These are phyloP conservation scores for Hippocampus abdominalis DNA, from an alignment of 2,113 vertebrate genomes.

Conservation along the genomic window DNA sequence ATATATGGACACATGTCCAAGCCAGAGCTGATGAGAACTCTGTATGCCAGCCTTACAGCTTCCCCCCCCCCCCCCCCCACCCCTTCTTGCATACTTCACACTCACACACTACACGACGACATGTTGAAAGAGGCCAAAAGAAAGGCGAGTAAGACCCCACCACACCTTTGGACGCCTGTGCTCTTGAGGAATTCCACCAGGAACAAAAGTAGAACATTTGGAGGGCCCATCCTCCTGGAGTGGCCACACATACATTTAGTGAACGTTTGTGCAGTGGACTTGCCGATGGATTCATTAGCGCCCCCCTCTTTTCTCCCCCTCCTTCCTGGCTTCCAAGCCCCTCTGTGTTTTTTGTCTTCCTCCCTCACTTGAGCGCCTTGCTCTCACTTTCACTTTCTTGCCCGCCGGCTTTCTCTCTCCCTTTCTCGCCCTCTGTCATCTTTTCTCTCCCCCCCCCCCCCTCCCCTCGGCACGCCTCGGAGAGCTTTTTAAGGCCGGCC, in stretches of 20 bases:
- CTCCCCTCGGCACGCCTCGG: constrained; percentile 71
- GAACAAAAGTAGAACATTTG: constrained; percentile 89
- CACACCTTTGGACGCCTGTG: constrained; percentile 83
- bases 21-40: constrained; percentile 8
- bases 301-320: constrained; percentile 70
- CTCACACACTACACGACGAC: constrained; percentile 19
- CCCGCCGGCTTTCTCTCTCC: constrained; percentile 77
- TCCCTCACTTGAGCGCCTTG: constrained; percentile 72
- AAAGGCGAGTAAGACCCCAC: constrained; percentile 83
- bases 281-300: constrained; percentile 99
- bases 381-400: constrained; percentile 63
- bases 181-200: constrained; percentile 93
- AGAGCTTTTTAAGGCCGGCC: constrained; percentile 83
- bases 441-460: neutral
- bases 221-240: constrained; percentile 90
- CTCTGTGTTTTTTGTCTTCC: constrained; percentile 76
- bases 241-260: constrained; percentile 85
- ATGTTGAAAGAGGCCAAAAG: constrained; percentile 49
- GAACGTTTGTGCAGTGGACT: constrained; percentile 81
- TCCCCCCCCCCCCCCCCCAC: constrained; percentile 5
- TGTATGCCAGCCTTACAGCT: constrained; percentile 33
- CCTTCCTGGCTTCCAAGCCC: constrained; percentile 72
- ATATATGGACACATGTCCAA: neutral
- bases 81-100: constrained; percentile 12
- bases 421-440: neutral